phyloP scores from a whole-genome alignment of 2,113 vertebrate species.

The Sinocyclocheilus anophthalmus region DNA sequence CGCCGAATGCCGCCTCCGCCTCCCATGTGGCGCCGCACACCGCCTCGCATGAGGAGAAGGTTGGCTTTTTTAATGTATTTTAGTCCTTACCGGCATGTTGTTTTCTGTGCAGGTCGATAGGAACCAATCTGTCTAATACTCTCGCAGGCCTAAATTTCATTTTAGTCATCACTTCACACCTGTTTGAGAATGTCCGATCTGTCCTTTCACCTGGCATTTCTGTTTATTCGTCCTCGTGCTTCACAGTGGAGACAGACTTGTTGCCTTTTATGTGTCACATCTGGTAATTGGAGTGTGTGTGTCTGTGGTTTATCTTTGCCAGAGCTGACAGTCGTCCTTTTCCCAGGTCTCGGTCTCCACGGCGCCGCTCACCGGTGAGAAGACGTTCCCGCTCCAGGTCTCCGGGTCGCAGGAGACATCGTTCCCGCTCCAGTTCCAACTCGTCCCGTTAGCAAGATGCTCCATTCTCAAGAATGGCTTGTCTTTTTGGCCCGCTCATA shows the following conservation, averaged over 20 bases:
- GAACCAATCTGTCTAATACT: not conserved
- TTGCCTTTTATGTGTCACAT: conserved; percentile 1
- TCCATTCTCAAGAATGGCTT: conserved; percentile 10
- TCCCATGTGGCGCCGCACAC: conserved; percentile 92
- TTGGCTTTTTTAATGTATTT: conserved; percentile 53
- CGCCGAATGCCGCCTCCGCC: conserved; percentile 92
- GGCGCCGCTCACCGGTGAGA: conserved; percentile 88
- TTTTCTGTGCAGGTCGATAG: not conserved
- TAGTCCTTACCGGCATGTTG: not conserved
- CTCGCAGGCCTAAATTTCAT: not conserved
- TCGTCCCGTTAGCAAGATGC: conserved; percentile 86
- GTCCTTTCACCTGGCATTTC: not conserved
- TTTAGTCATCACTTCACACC: not conserved
- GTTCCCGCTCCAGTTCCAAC: conserved; percentile 94
- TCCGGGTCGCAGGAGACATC: conserved; percentile 90
- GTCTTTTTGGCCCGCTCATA: not conserved
- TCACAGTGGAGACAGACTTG: not conserved
- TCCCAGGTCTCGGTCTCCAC: conserved; percentile 88
- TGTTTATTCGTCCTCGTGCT: not conserved
- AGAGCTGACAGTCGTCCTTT: not conserved
- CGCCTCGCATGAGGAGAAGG: conserved; percentile 94
- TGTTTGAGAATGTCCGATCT: too few relatives aligned
- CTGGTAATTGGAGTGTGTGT: not conserved
- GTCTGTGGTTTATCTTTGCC: not conserved
- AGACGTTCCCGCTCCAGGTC: conserved; percentile 89